These are phyloP conservation scores for Chaetorhynchus papuensis DNA, from an alignment of 2,113 vertebrate species.

Conservation along the genomic window DNA sequence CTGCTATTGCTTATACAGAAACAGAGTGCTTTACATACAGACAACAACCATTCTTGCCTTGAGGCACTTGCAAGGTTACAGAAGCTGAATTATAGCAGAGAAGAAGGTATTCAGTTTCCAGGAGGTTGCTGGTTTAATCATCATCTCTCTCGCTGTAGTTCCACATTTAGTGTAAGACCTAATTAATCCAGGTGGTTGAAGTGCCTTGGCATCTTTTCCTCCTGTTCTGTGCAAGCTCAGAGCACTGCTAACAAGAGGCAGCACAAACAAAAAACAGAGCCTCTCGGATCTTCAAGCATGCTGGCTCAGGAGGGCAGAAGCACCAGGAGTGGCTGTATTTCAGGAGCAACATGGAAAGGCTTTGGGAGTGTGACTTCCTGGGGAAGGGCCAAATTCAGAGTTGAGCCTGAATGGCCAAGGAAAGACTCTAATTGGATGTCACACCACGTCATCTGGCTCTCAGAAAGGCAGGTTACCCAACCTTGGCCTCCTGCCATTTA, in stretches of 20 bases:
- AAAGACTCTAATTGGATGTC: not conserved
- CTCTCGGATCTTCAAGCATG: not conserved
- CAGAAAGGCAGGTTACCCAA: not conserved
- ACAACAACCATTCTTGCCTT: not conserved
- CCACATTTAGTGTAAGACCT: not conserved
- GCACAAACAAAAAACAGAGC: not conserved
- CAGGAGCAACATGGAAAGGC: not conserved
- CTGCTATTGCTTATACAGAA: not conserved
- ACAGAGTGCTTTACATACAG: not conserved
- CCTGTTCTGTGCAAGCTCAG: not conserved
- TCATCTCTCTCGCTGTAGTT: not conserved
- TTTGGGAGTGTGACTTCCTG: not conserved
- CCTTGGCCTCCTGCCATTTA: not conserved
- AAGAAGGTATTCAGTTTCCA: not conserved
- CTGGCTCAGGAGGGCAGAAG: not conserved
- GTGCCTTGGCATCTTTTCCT: not conserved
- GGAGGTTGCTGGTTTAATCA: slow-evolving; percentile 14
- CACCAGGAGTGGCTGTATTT: not conserved
- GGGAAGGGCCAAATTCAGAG: not conserved
- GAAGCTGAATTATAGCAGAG: not conserved
- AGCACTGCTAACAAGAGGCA: not conserved
- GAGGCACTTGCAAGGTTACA: not conserved
- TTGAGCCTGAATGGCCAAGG: not conserved
- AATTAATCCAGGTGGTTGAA: slow-evolving; percentile 30
- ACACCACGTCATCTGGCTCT: rapidly evolving